phyloP scores from a whole-genome alignment of 2,797 vertebrate genomes.

The Anolis apletophallus region DNA sequence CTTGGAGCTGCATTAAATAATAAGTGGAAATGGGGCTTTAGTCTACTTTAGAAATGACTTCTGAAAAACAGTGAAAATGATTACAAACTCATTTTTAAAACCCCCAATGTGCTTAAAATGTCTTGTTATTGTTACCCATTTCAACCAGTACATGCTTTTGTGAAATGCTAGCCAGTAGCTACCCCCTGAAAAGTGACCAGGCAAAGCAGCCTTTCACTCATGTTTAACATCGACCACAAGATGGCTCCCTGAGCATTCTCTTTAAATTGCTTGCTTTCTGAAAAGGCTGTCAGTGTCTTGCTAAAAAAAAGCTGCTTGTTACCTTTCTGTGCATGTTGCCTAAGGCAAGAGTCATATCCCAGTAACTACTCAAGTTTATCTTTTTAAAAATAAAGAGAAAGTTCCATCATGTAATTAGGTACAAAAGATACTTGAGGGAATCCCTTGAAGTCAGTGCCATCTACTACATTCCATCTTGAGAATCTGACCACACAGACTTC shows the following conservation, averaged over 20 bases:
- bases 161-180: neutral
- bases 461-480: neutral
- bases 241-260: slow-evolving; percentile 43
- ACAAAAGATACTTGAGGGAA: too few species aligned
- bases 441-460: neutral
- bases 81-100: neutral
- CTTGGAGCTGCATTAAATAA: too few species aligned
- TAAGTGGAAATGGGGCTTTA: neutral
- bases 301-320: neutral
- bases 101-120: neutral
- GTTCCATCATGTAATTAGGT: neutral
- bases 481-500: neutral
- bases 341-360: neutral
- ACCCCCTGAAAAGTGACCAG: neutral
- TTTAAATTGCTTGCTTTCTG: neutral
- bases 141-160: neutral
- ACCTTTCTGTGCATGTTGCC: neutral
- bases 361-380: neutral
- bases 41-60: neutral
- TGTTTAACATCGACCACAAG: slow-evolving; percentile 4
- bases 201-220: neutral
- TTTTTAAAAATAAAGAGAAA: neutral
- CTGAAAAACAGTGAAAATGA: neutral
- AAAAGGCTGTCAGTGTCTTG: neutral
- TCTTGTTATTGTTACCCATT: neutral